Base-by-base conservation (phyloP, 2,113 vertebrate genomes). In the Callionymus lyra region DNA sequence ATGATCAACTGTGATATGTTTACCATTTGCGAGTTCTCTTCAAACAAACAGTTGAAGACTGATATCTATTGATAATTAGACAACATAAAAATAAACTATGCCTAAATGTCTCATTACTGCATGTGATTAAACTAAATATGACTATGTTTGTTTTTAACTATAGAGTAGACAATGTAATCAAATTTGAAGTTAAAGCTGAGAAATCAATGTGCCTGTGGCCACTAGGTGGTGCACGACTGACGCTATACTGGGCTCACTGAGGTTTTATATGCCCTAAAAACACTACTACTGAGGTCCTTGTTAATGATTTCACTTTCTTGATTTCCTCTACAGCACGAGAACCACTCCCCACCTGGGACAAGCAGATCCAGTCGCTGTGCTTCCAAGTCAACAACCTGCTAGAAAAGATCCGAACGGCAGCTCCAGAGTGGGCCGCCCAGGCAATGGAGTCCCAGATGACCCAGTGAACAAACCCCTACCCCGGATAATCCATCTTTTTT, bases 321-420 rank as follows among this genome's bases (percentile, higher is more conserved):
- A 41, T 36, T 6, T 34, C 40, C 34, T 37, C 17, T 31, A 13
- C 67, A 98, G 92, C 94, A 3, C 90, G 95, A n/a, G 94, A 98
- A 80, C 90, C 95, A 6, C 86, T 99, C 50, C 94, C 95, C 2
- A 98, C 94, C 0, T 99, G 94, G 95, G 95, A 98, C 79, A 98
- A 97, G 70, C 94, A 98, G 80, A 99, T 97, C 69, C 95, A 99
- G 62, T 98, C 95, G 0, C 84, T 99, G 53, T 99, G 95, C 83
- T 99, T 99, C 80, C 95, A 99, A 61, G 95, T 97, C 50, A 99
- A 99, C 83, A 97, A 97, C 69, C 87, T 98, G 14, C 77, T 99
- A 72, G 95, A 98, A 74, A 99, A 99, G 74, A 98, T 98, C 53
- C 94, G 90, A 15, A 84, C 86, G 67, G 92, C 88, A 2, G 93